Base-by-base conservation (phyloP, 2,113 vertebrate species). In the Eubucco bourcierii region DNA sequence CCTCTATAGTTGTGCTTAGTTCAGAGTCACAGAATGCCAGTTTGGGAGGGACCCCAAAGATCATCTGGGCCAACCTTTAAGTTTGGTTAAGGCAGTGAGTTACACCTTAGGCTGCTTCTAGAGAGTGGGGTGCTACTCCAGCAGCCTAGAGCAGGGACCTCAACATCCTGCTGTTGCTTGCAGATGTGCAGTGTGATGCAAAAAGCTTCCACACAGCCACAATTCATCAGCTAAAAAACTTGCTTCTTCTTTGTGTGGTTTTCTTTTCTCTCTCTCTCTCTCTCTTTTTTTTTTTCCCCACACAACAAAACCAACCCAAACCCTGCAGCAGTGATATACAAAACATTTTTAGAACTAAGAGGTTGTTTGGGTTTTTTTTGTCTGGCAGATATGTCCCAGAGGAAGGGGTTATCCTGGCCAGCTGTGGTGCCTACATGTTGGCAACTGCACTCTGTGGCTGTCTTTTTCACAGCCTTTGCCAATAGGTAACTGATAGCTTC, bases 1-100 rank as follows among this genome's bases (percentile, higher is more conserved):
- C 53, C 92, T 92, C 58, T 87, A 74, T 93, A 91, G 34, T 50
- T 53, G 23, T 39, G 6, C 65, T 87, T 91, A 86, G 77, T 74
- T 15, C 37, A 44, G 33, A 89, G 74, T 44, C 60, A 52, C 23
- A 13, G 50, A 25, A 52, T 52, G 50, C 50, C 50, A 52, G 23
- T 12, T 52, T 25, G 50, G 23, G 24, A 52, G 50, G 47, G 50
- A 52, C 50, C 50, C 50, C 50, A 52, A 52, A 24, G 50, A 52
- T 24, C 50, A 52, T 52, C 50, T 52, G 50, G 50, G 23, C 50
- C 23, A 52, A 52, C 50, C 23, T 52, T 52, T 20, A 76, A 78
- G 80, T 50, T 84, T 82, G 61, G 39, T 58, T 75, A 68, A 86
- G 78, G 59, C 23, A 79, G 55, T 55, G 9, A 74, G 44, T 56